Evolutionary conservation across 2,888 invertebrate species (phyloP), one percentile per base, ranked within the genome.

Genomic region (Rosalia funebris): DNA sequence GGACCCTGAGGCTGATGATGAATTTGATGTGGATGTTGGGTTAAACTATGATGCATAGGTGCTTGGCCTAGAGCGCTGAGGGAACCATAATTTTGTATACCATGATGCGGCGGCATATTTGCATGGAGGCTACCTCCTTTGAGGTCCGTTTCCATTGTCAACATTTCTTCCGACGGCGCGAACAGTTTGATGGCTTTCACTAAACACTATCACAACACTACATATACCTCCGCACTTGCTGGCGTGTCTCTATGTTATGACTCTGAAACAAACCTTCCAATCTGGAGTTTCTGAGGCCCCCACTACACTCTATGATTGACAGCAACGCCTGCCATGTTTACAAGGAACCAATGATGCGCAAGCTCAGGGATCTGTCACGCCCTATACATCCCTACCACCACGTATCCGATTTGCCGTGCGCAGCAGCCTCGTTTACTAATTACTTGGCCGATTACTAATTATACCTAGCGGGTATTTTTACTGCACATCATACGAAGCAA

Each of bases 71-170:
- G 85, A 69, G 91, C 89, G 75, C 91, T 89, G 75, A 92, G 84
- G 71, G 89, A 86, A 71, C 90, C 90, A 82, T 92, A 93, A 41
- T 87, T 82, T 79, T 91, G 90, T 60, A 85, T 78, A 62, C 83
- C 82, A 82, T 92, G 92, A 82, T 92, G 91, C 82, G 93, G 92
- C 80, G 93, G 92, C 89, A 92, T 91, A 74, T 89, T 91, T 76
- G 90, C 92, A 82, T 92, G 92, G 81, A 93, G 85, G 82, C 89
- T 91, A 84, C 92, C 91, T 84, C 93, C 93, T 82, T 93, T 93
- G 84, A 93, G 87, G 83, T 93, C 93, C 84, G 92, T 87, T 88
- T 93, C 93, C 93, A 93, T 93, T 84, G 93, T 93, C 85, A 93
- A 85, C 93, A 93, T 93, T 79, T 90, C 91, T 85, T 90, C 90